Base-by-base conservation (phyloP, 2,113 vertebrate genomes). In the Chaetura pelagica region DNA sequence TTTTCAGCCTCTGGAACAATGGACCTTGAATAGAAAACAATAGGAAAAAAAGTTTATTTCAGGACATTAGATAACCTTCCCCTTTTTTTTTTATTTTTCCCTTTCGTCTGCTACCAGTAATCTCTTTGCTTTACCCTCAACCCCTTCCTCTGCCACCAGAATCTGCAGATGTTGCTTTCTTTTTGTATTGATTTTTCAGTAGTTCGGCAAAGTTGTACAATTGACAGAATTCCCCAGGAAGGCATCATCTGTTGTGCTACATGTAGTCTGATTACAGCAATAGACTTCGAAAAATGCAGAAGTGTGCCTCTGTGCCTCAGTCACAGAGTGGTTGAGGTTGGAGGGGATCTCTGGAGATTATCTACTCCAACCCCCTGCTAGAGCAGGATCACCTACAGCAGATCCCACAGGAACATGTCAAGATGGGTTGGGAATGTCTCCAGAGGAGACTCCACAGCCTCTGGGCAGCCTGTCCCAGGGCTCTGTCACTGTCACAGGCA, bases 251-350 rank as follows among this genome's bases (percentile, higher is more conserved):
- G 0, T 32, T 94, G 14, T 38, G 34, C 9, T 62, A 6, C 27
- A 2, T 12, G 10, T 9, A 16, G 35, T 54, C 32, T 2, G 6
- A 0, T 20, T 20, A 27, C 11, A 69, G 30, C 46, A 73, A 4
- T 51, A 49, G 21, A 4, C 46, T 8, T 11, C 24, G 48, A 10
- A 32, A 84, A 84, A 7, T 32, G 35, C 52, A 59, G 54, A 68
- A 61, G 23, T n/a, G 0, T 61, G 71, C 51, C 42, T n/a, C 52
- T 2, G 0, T n/a, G 27, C 72, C 62, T 90, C 58, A 58, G 21
- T 42, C 40, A 42, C 40, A 42, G 40, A 42, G 40, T 42, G 40
- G 40, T 42, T 14, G 14, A 14, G 40, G 40, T 14, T 42, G 40
- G 40, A 42, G 14, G 40, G 40, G 40, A 42, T 12, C 40, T 14